A percentile compares a stretch with the other conserved stretches of the same genome.
These are phyloP conservation scores for Zalophus californianus DNA, from an alignment of 2,797 vertebrate species.

Conservation along the genomic window DNA sequence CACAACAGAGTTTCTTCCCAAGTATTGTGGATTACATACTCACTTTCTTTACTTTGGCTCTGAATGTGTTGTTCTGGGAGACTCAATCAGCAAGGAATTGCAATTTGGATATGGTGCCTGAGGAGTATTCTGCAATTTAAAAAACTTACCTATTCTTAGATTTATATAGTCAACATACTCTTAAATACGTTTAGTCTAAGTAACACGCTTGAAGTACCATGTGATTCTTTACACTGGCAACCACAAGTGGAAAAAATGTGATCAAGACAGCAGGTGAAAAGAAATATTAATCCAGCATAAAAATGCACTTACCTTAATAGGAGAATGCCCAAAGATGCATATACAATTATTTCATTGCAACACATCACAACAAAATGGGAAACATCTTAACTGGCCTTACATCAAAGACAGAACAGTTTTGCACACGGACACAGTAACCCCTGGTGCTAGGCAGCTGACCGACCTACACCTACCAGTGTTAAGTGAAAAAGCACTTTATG, in stretches of 20 bases:
- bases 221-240: background rate
- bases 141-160: background rate
- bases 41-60: background rate
- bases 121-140: background rate
- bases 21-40: background rate
- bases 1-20: background rate
- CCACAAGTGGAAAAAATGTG: background rate
- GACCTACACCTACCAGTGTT: fast-evolving
- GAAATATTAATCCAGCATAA: background rate
- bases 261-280: background rate
- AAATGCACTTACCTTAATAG: background rate
- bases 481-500: background rate
- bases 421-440: background rate
- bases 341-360: background rate
- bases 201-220: background rate
- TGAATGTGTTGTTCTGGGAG: background rate
- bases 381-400: background rate
- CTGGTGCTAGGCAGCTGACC: no score
- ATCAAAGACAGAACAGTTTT: background rate
- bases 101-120: background rate
- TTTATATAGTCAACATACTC: background rate
- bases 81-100: background rate
- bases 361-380: background rate
- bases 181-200: background rate
- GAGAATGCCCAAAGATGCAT: background rate